Evolutionary conservation across 2,888 invertebrate species (phyloP).

Genomic region (Dasysyrphus tricinctus): DNA sequence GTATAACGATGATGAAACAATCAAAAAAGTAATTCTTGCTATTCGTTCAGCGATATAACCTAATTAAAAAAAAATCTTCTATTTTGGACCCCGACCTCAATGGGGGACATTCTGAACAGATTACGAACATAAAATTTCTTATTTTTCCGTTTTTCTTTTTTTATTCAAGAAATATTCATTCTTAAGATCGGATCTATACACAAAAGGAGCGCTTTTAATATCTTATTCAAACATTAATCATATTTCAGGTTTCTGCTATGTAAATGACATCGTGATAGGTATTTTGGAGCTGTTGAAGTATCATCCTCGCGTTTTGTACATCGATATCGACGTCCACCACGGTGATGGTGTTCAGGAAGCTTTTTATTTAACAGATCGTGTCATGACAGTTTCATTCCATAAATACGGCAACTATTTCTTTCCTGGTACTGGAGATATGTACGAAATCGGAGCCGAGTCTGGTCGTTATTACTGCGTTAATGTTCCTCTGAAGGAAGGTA

Average conservation of each 20-base stretch:
- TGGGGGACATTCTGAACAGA: too few species aligned
- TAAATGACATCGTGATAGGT: conserved; percentile 99
- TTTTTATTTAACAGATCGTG: conserved; percentile 97
- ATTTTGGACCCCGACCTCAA: too few species aligned
- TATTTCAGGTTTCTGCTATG: conserved; percentile 95
- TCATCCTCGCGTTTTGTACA: conserved; percentile 96
- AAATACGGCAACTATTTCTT: conserved; percentile 99
- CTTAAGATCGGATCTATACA: too few species aligned
- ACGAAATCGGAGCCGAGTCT: conserved; percentile 97
- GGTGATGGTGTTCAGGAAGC: conserved; percentile 98
- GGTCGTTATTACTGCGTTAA: conserved; percentile 99
- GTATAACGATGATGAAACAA: too few species aligned
- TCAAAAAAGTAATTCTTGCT: too few species aligned
- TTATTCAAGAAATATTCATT: too few species aligned
- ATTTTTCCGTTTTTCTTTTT: too few species aligned
- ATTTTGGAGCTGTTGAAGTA: conserved; percentile 97
- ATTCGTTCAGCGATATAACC: too few species aligned
- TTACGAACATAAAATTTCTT: too few species aligned
- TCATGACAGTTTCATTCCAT: conserved; percentile 99
- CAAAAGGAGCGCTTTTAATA: too few species aligned
- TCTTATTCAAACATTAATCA: neutral
- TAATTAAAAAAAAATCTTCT: too few species aligned
- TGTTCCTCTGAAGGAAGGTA: conserved; percentile 98
- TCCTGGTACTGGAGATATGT: conserved; percentile 99
- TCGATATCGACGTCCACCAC: conserved; percentile 99